Evolutionary conservation across 2,113 vertebrate genomes (phyloP).

Genomic region (sheep (Ovis aries)): ARS-UI_Ramb_v3.0 NC_056055.1:178136001-178136500

Average conservation of each 20-base stretch:
- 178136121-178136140: neutral
- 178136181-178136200: neutral
- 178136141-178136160: neutral
- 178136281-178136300: neutral
- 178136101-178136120: neutral
- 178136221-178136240: neutral
- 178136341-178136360: neutral
- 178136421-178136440: neutral
- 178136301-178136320: neutral
- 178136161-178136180: too few relatives aligned
- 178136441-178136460: neutral
- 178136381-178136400: neutral
- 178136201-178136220: neutral
- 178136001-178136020: neutral
- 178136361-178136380: neutral
- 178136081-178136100: neutral
- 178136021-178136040: neutral
- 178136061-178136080: neutral
- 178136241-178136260: neutral
- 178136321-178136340: neutral
- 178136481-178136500: neutral
- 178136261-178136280: neutral
- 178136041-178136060: neutral
- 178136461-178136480: neutral
- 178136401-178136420: neutral